Evolutionary conservation across 2,797 vertebrate genomes (phyloP), one percentile per base, ranked within the genome.

Genomic region (Streptopelia turtur): DNA sequence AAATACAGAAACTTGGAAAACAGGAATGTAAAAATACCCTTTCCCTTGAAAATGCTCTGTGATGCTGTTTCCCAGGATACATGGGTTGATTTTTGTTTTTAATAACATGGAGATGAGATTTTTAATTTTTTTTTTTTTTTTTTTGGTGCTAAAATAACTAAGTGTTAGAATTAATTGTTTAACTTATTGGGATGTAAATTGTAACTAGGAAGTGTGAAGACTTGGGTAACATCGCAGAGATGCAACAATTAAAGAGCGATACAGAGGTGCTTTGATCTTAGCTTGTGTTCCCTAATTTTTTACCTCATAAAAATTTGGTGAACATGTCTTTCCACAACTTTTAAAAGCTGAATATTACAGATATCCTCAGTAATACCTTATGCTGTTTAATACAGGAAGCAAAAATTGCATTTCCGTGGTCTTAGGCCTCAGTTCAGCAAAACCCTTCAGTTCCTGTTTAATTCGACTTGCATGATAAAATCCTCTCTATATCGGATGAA

Each of bases 1-100:
- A 97, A 97, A 96, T 90, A 95, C 70, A 93, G 94, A 83, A 84
- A 89, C 84, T 69, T 63, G 72, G 89, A 89, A 94, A 95, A 87
- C 0, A 77, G 41, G 78, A 39, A 71, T 71, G 55, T 81, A 89
- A 93, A 96, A 96, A 94, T 96, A 94, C 47, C 33, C 84, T 74
- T 95, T 95, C 91, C 86, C 91, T 94, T 94, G 94, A 95, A 97
- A 94, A 94, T 72, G 53, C 30, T 79, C 84, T 30, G 75, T 56
- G 78, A 72, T 87, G 63, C 22, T 75, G 35, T 87, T 95, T 96
- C 95, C 94, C 93, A 96, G 93, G 93, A 87, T 89, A 27, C 30
- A 59, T 1, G 63, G 45, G 27, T 31, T 70, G 57, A 4, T 13
- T 83, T 83, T 85, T 81, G 74, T 14, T 91, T 83, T 85, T 55